Evolutionary conservation across 2,888 invertebrate species (phyloP).

Genomic region (Drosophila basisetae): DNA sequence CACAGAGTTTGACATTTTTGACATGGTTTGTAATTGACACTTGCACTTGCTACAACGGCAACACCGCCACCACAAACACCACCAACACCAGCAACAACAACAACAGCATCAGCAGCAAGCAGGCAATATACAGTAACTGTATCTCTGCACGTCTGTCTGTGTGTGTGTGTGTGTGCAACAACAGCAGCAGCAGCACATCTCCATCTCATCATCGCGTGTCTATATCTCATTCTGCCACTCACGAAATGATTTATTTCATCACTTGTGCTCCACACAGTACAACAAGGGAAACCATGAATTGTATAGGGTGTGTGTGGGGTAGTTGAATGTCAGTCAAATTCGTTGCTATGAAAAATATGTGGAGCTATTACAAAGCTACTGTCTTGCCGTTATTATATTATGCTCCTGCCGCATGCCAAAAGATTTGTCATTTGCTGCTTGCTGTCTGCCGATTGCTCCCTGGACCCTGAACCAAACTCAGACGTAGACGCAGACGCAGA

Average conservation of each 20-base stretch:
- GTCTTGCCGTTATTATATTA: constrained; percentile 44
- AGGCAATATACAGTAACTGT: constrained; percentile 25
- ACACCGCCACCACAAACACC: constrained; percentile 26
- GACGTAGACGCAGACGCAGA: not conserved
- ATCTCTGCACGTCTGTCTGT: not conserved
- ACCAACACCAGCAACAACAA: constrained; percentile 9
- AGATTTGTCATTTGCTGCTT: constrained; percentile 46
- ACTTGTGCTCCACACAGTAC: constrained; percentile 59
- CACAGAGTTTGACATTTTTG: constrained; percentile 82
- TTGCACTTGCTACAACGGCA: constrained; percentile 71
- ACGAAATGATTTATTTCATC: constrained; percentile 83
- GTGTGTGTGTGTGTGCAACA: not conserved
- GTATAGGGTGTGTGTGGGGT: not conserved
- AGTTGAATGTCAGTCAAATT: constrained; percentile 45
- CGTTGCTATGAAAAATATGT: constrained; percentile 38
- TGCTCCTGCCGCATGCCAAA: constrained; percentile 32
- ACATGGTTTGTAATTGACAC: constrained; percentile 84
- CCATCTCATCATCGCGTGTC: constrained; percentile 66
- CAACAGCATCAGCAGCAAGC: constrained; percentile 9
- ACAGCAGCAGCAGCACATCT: constrained; percentile 46
- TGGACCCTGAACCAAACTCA: not conserved
- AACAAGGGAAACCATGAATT: constrained; percentile 17
- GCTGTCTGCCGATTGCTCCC: not conserved
- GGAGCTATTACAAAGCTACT: constrained; percentile 44
- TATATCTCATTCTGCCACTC: constrained; percentile 50